A percentile compares a stretch with the other conserved stretches of the same genome.
Conservation (phyloP, 2,797 vertebrate species). For the Pogoniulus pusillus region DNA sequence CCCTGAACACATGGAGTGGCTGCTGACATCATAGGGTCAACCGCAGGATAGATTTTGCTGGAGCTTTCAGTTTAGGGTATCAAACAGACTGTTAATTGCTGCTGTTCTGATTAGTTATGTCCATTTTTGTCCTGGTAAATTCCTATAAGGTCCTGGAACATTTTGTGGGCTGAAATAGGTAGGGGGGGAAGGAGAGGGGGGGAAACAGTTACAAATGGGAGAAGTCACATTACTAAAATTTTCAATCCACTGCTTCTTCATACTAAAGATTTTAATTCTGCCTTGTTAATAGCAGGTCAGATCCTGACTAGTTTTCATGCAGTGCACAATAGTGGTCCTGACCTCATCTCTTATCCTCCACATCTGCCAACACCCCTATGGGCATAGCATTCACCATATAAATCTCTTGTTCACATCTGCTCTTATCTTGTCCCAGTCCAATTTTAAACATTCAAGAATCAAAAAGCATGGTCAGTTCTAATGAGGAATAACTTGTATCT, state of each 20-base stretch:
- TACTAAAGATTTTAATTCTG: neutral
- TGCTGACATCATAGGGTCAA: constrained; percentile 43
- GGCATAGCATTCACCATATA: neutral
- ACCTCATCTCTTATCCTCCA: neutral
- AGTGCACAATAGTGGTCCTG: neutral
- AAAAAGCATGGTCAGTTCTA: neutral
- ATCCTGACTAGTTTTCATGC: neutral
- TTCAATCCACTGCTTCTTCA: neutral
- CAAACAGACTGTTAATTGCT: neutral
- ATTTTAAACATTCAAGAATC: neutral
- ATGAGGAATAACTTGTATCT: neutral
- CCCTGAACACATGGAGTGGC: constrained; percentile 2
- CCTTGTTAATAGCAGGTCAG: neutral
- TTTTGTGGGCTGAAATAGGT: neutral
- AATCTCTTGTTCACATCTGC: neutral
- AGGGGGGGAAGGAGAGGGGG: neutral
- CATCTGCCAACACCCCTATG: neutral
- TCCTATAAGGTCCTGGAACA: neutral
- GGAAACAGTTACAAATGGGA: neutral
- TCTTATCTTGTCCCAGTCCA: neutral
- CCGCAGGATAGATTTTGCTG: constrained; percentile 1
- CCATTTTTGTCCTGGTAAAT: neutral
- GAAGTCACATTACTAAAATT: neutral
- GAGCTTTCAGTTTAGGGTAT: neutral
- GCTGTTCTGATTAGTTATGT: neutral